phyloP scores from a whole-genome alignment of 2,797 vertebrate genomes.

The Vespertilio murinus region DNA sequence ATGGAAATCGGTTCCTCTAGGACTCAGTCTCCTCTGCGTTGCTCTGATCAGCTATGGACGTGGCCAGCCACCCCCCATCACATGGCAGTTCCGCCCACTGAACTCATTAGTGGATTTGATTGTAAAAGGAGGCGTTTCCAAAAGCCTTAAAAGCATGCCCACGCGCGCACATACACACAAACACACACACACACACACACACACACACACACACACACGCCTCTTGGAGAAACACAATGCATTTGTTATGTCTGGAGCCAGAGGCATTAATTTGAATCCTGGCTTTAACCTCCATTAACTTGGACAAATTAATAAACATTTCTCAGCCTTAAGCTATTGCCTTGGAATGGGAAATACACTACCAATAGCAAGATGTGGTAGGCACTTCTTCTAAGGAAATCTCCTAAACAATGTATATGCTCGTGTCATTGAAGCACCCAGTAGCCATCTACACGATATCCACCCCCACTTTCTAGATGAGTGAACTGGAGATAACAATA shows the following conservation, averaged over 20 bases:
- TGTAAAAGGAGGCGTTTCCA: not conserved
- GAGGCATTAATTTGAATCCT: conserved; percentile 3
- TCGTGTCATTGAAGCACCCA: not conserved
- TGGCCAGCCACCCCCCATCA: not conserved
- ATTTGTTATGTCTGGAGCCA: not conserved
- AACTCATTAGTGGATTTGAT: conserved; percentile 26
- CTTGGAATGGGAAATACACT: not conserved
- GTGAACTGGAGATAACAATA: not conserved
- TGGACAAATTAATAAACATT: not conserved
- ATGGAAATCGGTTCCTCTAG: not conserved
- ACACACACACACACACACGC: not conserved
- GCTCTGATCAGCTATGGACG: not conserved
- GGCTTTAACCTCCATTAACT: not conserved
- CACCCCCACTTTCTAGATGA: not conserved
- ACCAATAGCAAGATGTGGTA: not conserved
- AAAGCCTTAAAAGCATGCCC: not conserved
- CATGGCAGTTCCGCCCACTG: not conserved
- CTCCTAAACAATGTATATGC: not conserved
- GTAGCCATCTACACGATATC: not conserved
- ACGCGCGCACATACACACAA: too few species aligned
- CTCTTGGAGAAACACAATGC: not conserved
- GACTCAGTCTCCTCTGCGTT: not conserved
- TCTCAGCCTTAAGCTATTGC: conserved; percentile 2
- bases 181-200: too few species aligned
- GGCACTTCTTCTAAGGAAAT: not conserved